Base-by-base conservation (phyloP, 2,888 invertebrate genomes). In the Micoletzkya japonica region DNA sequence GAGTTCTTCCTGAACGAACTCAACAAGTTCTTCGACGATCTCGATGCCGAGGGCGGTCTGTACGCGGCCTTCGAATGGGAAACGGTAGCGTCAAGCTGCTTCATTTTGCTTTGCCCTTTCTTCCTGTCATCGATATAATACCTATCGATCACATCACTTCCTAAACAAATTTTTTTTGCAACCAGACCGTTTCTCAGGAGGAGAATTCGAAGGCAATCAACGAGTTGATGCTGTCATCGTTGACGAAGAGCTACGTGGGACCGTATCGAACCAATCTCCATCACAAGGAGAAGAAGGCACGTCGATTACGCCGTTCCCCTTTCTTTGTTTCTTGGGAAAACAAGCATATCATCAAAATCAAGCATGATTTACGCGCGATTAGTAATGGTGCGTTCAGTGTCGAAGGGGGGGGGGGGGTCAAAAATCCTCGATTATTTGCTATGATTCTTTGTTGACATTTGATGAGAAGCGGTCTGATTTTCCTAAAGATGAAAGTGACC, bases 51-150 rank as follows among this genome's bases (percentile, higher is more conserved):
- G 20, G 6, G 39, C 4, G 61, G 49, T 49, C 30, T 49, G 61
- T 30, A 39, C 30, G 61, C 61, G 6, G 49, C 32, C 4, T 61
- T 30, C n/a, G 61, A 61, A 30, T 61, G 61, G 61, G 61, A 61
- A 20, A 61, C 28, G 26, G 61, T 61, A 6, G 30, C 44, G 44
- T 14, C 44, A 20, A 10, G 44, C 20, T 10, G 20, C 10, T 20
- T 20, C 44, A 44, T n/a, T n/a, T n/a, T n/a, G n/a, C n/a, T n/a
- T n/a, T n/a, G n/a, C n/a, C n/a, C n/a, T n/a, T n/a, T n/a, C n/a
- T n/a, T n/a, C n/a, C n/a, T n/a, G n/a, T n/a, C n/a, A n/a, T n/a
- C n/a, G n/a, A n/a, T n/a, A n/a, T 44, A 1, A 1, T 20, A 30
- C 1, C 4, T 4, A 14, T 44, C 7, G 54, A 24, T 10, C 54